These are phyloP conservation scores for Zingel zingel DNA, from an alignment of 2,113 vertebrate species.

Conservation along the genomic window DNA sequence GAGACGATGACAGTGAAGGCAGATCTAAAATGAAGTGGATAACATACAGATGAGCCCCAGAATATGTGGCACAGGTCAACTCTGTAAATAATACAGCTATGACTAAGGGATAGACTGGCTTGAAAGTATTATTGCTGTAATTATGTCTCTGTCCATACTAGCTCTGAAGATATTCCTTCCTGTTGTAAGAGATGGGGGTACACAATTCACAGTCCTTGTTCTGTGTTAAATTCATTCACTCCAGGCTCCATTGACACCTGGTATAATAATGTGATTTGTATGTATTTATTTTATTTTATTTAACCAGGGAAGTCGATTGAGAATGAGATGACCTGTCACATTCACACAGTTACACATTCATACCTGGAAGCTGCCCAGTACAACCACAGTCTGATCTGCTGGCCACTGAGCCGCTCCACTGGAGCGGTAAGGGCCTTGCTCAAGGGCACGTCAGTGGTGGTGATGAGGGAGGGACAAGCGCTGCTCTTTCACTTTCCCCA, in stretches of 20 bases:
- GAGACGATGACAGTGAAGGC: neutral
- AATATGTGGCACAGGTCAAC: neutral
- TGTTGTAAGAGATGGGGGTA: neutral
- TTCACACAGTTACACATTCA: no score
- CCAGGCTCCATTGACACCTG: neutral
- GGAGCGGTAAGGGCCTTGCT: no score
- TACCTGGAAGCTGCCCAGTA: no score
- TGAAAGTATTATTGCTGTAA: neutral
- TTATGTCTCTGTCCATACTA: neutral
- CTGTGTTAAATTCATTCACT: neutral
- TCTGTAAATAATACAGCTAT: neutral
- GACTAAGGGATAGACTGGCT: neutral
- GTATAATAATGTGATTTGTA: neutral
- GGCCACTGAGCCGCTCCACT: no score
- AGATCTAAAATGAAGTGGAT: constrained; percentile 24
- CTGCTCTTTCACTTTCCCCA: no score
- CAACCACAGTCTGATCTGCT: no score
- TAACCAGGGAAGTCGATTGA: no score
- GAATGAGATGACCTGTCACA: no score
- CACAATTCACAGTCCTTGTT: neutral
- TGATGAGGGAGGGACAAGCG: no score
- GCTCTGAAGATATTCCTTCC: neutral
- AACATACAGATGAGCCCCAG: neutral
- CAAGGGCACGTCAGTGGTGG: no score
- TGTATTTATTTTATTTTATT: no score